phyloP scores from a whole-genome alignment of 2,797 vertebrate species.

The Enteromius mattozi region DNA sequence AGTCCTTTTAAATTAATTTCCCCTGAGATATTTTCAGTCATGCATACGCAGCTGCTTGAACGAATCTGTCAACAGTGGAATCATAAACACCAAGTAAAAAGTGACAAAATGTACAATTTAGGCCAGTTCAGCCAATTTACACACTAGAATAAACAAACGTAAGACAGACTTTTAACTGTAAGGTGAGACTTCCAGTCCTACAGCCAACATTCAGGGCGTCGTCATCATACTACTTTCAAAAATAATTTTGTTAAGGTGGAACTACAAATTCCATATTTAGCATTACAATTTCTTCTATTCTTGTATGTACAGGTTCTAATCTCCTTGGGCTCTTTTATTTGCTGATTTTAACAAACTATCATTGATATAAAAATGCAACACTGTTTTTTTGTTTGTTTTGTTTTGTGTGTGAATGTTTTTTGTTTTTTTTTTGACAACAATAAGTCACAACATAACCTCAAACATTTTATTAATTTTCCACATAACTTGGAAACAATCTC shows the following conservation, averaged over 20 bases:
- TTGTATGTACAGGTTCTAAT: background rate
- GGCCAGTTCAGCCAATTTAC: background rate
- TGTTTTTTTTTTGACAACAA: background rate
- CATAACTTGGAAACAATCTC: slow-evolving; percentile 85
- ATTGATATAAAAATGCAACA: background rate
- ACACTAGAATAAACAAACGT: background rate
- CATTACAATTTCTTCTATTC: background rate
- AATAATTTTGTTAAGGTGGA: background rate
- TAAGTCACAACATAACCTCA: slow-evolving; percentile 72
- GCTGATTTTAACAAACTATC: background rate
- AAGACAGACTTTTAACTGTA: background rate
- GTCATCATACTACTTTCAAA: background rate
- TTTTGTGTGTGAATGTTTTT: background rate
- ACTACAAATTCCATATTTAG: background rate
- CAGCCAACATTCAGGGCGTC: background rate
- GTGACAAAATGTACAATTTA: background rate
- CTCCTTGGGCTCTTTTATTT: background rate
- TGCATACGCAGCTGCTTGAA: background rate
- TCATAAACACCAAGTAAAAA: background rate
- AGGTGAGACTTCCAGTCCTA: background rate
- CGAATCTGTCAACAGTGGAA: background rate
- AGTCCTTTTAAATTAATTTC: background rate
- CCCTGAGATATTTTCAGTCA: background rate
- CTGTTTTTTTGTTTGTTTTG: background rate
- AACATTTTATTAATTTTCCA: slow-evolving; percentile 83